These are phyloP conservation scores for Volucella zonaria DNA, from an alignment of 2,888 invertebrate genomes.

Conservation along the genomic window DNA sequence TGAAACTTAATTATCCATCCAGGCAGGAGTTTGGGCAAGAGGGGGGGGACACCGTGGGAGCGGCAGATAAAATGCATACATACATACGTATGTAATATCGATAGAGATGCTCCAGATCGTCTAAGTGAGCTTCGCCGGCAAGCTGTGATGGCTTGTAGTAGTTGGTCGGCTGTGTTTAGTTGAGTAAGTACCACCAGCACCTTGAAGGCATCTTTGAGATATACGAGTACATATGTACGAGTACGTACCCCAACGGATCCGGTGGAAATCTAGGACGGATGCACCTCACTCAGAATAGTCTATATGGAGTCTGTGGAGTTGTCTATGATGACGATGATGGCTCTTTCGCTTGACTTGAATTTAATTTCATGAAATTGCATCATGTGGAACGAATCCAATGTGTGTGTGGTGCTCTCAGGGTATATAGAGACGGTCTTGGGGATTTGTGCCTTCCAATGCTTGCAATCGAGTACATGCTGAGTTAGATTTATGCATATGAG, in stretches of 20 bases:
- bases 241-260: slow-evolving; percentile 36
- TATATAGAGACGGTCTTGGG: not conserved
- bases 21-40: not conserved
- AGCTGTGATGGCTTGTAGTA: not conserved
- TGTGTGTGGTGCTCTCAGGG: not conserved
- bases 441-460: slow-evolving; percentile 1
- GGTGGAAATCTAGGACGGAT: slow-evolving; percentile 70
- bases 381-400: slow-evolving; percentile 65
- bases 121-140: slow-evolving; percentile 9
- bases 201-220: slow-evolving; percentile 61
- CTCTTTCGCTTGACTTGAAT: slow-evolving; percentile 65
- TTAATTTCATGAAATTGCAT: slow-evolving; percentile 72
- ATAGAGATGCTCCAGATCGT: slow-evolving; percentile 51
- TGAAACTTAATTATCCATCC: slow-evolving; percentile 72
- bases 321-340: slow-evolving; percentile 41
- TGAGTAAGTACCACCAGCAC: slow-evolving; percentile 49
- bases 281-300: slow-evolving; percentile 37
- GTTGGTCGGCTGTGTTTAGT: slow-evolving; percentile 50
- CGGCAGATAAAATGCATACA: not conserved
- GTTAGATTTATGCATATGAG: slow-evolving; percentile 65
- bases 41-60: not conserved
- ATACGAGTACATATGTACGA: no score
- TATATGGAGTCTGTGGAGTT: not conserved
- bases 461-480: slow-evolving; percentile 38
- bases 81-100: not conserved